Percentiles rank a stretch among this genome's conserved stretches.
Evolutionary conservation across 2,113 vertebrate species (phyloP).

Genomic region (Halcyon senegalensis): DNA sequence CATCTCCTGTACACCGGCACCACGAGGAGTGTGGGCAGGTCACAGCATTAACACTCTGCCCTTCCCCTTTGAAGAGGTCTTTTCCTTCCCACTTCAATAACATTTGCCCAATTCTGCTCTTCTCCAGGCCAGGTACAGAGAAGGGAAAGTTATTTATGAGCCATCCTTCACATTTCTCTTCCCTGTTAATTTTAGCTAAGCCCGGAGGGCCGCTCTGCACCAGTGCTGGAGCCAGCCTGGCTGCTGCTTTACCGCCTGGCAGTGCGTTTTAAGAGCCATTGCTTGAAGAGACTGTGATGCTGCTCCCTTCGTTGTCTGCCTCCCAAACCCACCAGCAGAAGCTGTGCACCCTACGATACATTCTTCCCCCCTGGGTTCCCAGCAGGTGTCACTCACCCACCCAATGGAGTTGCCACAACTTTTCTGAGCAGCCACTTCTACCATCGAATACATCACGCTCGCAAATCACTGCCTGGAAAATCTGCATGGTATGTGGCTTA

Average conservation of each 20-base stretch:
- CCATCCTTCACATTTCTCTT: background rate
- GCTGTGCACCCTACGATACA: background rate
- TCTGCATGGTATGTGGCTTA: conserved; percentile 38
- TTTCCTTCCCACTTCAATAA: background rate
- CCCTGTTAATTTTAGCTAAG: background rate
- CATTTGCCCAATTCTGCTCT: background rate
- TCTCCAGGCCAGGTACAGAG: rapidly evolving
- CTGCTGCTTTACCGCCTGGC: background rate
- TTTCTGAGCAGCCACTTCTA: background rate
- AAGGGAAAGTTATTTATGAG: background rate
- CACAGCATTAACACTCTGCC: background rate
- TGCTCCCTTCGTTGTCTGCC: background rate
- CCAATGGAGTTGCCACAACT: background rate
- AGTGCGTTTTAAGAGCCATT: background rate
- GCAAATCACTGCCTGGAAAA: background rate
- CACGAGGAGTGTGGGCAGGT: background rate
- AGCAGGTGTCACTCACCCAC: background rate
- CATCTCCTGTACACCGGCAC: background rate
- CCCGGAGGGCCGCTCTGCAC: background rate
- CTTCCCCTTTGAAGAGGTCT: background rate
- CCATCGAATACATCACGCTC: background rate
- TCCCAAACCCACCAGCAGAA: background rate
- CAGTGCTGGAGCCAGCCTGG: background rate
- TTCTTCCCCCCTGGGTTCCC: background rate
- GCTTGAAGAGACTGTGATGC: background rate